Percentiles rank a stretch among this genome's conserved stretches.
Conservation (phyloP, 2,888 invertebrate genomes). For the Thumatha senex region DNA sequence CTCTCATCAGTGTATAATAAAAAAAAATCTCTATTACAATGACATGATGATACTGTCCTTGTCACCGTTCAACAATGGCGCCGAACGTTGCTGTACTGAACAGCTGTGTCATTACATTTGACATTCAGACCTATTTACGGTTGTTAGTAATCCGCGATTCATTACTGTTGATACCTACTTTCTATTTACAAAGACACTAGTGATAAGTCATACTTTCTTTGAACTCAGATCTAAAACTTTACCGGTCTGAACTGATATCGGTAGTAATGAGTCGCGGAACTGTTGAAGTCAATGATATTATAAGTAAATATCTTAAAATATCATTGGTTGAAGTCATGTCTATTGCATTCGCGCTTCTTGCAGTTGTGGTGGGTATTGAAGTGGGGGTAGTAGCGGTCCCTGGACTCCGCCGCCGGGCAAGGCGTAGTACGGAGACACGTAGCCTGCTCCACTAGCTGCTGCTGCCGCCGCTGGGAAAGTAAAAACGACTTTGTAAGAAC, state of each 20-base stretch:
- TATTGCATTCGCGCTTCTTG: constrained; percentile 92
- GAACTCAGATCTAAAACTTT: constrained; percentile 34
- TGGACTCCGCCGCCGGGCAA: constrained; percentile 85
- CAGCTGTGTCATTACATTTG: constrained; percentile 37
- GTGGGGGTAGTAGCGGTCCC: constrained; percentile 86
- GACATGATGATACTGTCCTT: constrained; percentile 33
- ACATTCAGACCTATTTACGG: constrained; percentile 31
- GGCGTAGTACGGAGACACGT: constrained; percentile 89
- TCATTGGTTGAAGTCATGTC: too few species aligned
- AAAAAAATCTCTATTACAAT: constrained; percentile 16
- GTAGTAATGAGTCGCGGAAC: constrained; percentile 29
- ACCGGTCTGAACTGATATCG: constrained; percentile 4
- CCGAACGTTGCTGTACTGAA: constrained; percentile 23
- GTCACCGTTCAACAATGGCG: constrained; percentile 19
- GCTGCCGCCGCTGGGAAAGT: constrained; percentile 63
- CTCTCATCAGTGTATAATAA: constrained; percentile 25
- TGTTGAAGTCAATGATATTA: too few species aligned
- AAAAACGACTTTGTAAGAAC: neutral
- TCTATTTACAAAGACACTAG: constrained; percentile 16
- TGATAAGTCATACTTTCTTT: constrained; percentile 14
- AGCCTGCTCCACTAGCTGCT: constrained; percentile 86
- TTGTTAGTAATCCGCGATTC: constrained; percentile 20
- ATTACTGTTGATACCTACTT: constrained; percentile 30
- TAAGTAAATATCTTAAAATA: too few species aligned
- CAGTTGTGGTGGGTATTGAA: constrained; percentile 86